These are phyloP conservation scores for Meteorus sp. DNA, from an alignment of 1,140 invertebrate genomes.

Conservation along the genomic window DNA sequence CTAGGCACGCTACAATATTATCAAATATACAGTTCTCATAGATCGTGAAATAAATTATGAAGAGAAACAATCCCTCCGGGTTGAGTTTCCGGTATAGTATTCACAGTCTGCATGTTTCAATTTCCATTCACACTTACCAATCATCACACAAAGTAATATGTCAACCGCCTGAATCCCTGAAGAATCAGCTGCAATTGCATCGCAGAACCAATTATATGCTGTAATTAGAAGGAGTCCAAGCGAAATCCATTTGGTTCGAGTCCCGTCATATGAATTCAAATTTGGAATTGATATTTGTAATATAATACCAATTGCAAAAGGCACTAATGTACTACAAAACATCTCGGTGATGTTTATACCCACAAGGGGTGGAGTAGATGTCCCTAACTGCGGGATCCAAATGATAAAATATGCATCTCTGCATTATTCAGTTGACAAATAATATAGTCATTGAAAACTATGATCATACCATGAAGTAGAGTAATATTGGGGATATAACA, in stretches of 20 bases:
- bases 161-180: slow-evolving; percentile 49
- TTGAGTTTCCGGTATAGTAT: background rate
- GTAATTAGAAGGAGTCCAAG: slow-evolving; percentile 45
- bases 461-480: slow-evolving; percentile 51
- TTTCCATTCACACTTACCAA: slow-evolving; percentile 36
- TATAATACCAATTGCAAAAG: slow-evolving; percentile 44
- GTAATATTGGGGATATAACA: slow-evolving; percentile 49
- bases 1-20: slow-evolving; percentile 43
- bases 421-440: background rate
- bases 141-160: slow-evolving; percentile 50
- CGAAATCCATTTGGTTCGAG: slow-evolving; percentile 45
- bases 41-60: background rate
- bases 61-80: background rate
- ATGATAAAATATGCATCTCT: slow-evolving; percentile 1
- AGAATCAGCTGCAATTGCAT: slow-evolving; percentile 49
- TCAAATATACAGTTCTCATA: slow-evolving; percentile 24
- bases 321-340: slow-evolving; percentile 49
- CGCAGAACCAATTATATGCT: slow-evolving; percentile 54
- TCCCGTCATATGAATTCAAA: slow-evolving; percentile 25
- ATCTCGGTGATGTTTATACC: slow-evolving; percentile 51
- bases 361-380: slow-evolving; percentile 45
- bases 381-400: slow-evolving; percentile 48
- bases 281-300: slow-evolving; percentile 35
- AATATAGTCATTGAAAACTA: background rate
- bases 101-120: background rate